Evolutionary conservation across 2,888 invertebrate genomes (phyloP).

Genomic region (Lasioglossum villosulum): DNA sequence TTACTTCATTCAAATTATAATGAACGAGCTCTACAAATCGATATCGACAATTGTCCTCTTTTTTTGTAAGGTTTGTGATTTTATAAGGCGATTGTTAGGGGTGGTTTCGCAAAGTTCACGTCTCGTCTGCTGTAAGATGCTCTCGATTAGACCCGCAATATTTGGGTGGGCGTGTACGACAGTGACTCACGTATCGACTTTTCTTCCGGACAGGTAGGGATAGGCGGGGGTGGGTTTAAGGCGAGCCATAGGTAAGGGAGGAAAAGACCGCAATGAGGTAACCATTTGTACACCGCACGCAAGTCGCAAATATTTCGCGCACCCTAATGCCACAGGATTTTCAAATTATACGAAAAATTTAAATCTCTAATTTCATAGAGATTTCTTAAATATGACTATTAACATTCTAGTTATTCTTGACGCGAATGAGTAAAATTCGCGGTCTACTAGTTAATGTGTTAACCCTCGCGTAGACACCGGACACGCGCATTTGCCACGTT

Average conservation of each 20-base stretch:
- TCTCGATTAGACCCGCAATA: constrained; percentile 47
- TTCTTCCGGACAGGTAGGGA: constrained; percentile 63
- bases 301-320: neutral
- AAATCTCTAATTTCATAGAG: neutral
- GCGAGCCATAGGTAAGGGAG: constrained; percentile 60
- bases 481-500: constrained; percentile 6
- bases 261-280: constrained; percentile 36
- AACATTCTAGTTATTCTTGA: neutral
- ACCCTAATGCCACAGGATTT: neutral
- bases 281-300: neutral
- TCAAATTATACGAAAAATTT: neutral
- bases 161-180: constrained; percentile 61
- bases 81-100: neutral
- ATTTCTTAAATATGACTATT: neutral
- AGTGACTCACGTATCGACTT: constrained; percentile 80
- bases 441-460: neutral
- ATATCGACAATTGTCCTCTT: no score
- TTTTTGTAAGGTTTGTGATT: neutral
- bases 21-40: no score
- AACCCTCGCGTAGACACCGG: constrained; percentile 1
- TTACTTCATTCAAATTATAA: no score
- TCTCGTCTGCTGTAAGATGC: constrained; percentile 9
- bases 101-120: neutral
- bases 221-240: constrained; percentile 45
- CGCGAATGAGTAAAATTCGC: neutral